Conservation (phyloP, 64 coral and sea anemone genomes). For the Catalaphyllia jardinei region DNA sequence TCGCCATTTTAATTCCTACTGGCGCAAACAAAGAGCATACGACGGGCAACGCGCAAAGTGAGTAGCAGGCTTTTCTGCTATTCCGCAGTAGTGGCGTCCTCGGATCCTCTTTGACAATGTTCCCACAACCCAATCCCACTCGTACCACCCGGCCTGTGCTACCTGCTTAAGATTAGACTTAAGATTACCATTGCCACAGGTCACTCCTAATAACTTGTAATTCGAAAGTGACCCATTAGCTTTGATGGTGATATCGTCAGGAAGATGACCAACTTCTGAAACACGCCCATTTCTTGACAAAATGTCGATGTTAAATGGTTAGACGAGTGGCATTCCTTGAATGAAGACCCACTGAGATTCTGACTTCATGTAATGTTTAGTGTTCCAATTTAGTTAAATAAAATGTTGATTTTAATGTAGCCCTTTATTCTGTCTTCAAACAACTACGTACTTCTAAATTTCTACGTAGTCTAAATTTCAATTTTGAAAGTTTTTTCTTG, state of each 20-base stretch:
- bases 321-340: no score
- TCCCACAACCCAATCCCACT: slow-evolving; percentile 46
- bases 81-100: slow-evolving; percentile 4
- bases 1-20: background rate
- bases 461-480: no score
- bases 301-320: no score
- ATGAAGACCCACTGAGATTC: no score
- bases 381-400: no score
- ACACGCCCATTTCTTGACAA: slow-evolving; percentile 19
- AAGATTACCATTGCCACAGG: slow-evolving; percentile 36
- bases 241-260: slow-evolving; percentile 23
- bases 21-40: slow-evolving; percentile 15
- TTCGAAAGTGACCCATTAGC: slow-evolving; percentile 9
- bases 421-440: no score
- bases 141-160: slow-evolving; percentile 40
- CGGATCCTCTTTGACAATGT: slow-evolving; percentile 40
- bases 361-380: no score
- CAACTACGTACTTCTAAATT: no score
- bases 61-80: slow-evolving; percentile 39
- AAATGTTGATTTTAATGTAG: no score
- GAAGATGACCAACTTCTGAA: slow-evolving; percentile 24
- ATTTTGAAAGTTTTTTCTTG: no score
- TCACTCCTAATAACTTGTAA: slow-evolving; percentile 49
- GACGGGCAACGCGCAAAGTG: background rate
- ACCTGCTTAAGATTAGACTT: no score